phyloP scores from a whole-genome alignment of 1,140 invertebrate species.

The Ditylenchus dipsaci region DNA sequence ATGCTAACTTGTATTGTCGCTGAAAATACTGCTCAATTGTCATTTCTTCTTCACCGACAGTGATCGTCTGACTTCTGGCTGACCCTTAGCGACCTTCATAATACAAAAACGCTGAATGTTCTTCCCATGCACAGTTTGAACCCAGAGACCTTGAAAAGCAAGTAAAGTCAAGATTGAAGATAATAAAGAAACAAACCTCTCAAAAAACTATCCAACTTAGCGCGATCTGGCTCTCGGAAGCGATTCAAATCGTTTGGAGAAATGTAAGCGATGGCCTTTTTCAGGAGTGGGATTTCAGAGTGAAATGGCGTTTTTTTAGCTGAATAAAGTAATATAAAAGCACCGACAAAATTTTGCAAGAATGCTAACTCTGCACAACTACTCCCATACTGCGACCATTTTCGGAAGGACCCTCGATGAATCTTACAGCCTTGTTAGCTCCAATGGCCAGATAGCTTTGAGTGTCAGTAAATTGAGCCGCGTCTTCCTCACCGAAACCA shows the following conservation, averaged over 20 bases:
- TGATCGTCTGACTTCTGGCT: neutral
- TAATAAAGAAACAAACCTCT: neutral
- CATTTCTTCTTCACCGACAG: too few species aligned
- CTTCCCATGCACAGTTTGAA: too few species aligned
- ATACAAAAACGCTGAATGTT: neutral
- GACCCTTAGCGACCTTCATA: neutral
- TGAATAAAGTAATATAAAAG: neutral
- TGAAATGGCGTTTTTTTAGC: constrained; percentile 30
- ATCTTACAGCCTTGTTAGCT: constrained; percentile 16
- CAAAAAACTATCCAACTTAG: neutral
- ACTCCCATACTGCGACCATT: neutral
- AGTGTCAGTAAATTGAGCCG: constrained; percentile 6
- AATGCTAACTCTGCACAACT: constrained; percentile 15
- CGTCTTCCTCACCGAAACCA: constrained; percentile 11
- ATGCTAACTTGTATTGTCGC: too few species aligned
- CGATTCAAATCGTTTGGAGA: neutral
- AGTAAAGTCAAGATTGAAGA: neutral
- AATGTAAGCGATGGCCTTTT: neutral
- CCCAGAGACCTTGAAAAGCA: neutral
- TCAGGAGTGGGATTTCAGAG: neutral
- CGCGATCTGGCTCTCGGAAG: neutral
- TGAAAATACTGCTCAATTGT: neutral
- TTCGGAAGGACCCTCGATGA: constrained; percentile 10
- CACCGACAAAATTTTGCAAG: neutral
- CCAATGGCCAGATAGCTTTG: constrained; percentile 27